phyloP scores from a whole-genome alignment of 2,113 vertebrate genomes.

The Gallinago media region DNA sequence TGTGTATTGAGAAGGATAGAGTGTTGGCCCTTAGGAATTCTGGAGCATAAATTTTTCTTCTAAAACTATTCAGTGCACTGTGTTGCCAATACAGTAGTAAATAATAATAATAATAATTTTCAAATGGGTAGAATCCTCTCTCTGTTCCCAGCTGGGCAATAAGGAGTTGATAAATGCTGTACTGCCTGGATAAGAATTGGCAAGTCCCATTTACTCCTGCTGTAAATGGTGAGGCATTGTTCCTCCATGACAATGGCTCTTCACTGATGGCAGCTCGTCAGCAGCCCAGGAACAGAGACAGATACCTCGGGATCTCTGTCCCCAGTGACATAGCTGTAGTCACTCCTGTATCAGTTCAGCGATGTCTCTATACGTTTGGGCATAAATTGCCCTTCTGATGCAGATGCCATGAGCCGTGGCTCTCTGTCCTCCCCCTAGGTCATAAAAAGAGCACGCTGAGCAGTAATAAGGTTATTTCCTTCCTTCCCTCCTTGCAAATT shows the following conservation, averaged over 20 bases:
- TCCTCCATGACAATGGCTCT: conserved; percentile 38
- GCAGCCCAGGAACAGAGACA: not conserved
- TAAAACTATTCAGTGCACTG: conserved; percentile 12
- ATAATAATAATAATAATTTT: conserved; percentile 69
- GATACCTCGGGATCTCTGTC: conserved; percentile 6
- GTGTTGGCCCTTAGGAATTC: conserved; percentile 45
- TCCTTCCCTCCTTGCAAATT: not conserved
- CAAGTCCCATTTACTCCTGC: conserved; percentile 36
- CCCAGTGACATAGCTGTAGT: not conserved
- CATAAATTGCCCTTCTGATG: not conserved
- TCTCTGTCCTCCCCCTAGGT: not conserved
- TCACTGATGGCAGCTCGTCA: conserved; percentile 16
- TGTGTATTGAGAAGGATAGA: conserved; percentile 23
- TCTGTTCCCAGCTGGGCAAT: conserved; percentile 45
- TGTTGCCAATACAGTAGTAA: conserved; percentile 55
- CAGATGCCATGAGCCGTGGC: not conserved
- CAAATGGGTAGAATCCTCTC: conserved; percentile 46
- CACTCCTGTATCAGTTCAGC: not conserved
- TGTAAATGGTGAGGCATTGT: conserved; percentile 55
- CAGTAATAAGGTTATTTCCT: not conserved
- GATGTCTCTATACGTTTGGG: not conserved
- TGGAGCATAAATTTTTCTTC: conserved; percentile 33
- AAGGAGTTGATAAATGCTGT: conserved; percentile 50
- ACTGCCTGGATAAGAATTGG: conserved; percentile 40
- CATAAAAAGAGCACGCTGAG: not conserved